These are phyloP conservation scores for Onthophagus sagittarius DNA, from an alignment of 2,888 invertebrate genomes.

Conservation along the genomic window DNA sequence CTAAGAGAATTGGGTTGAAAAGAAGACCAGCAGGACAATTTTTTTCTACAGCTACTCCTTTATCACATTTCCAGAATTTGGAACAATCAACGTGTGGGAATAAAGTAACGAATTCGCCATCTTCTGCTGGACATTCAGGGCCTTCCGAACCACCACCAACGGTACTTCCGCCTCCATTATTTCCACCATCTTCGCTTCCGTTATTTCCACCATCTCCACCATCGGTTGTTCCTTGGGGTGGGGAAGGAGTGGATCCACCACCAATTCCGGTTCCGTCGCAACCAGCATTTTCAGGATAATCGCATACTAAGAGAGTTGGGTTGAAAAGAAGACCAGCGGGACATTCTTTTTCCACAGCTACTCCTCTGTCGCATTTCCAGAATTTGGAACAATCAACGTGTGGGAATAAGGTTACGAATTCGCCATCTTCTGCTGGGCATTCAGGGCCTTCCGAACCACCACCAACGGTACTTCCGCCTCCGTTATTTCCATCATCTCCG, in stretches of 20 bases:
- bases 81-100: slow-evolving; percentile 21
- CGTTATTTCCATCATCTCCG: no score
- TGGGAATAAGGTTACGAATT: background rate
- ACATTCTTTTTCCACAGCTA: background rate
- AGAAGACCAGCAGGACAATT: slow-evolving; percentile 6
- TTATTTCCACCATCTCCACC: background rate
- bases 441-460: background rate
- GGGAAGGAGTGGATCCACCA: background rate
- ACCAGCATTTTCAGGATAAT: slow-evolving; percentile 22
- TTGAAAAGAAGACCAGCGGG: slow-evolving; percentile 22
- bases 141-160: background rate
- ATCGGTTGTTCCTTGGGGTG: background rate
- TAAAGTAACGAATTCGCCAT: slow-evolving; percentile 11
- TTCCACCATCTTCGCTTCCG: no score
- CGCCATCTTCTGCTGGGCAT: slow-evolving; percentile 9
- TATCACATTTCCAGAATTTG: slow-evolving; percentile 6
- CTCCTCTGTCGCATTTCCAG: slow-evolving; percentile 12
- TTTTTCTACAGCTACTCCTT: slow-evolving; percentile 1
- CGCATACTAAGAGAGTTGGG: slow-evolving; percentile 17
- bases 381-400: slow-evolving; percentile 19
- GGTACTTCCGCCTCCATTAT: background rate
- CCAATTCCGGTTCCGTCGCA: slow-evolving; percentile 2
- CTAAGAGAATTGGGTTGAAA: slow-evolving; percentile 12
- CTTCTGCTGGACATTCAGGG: slow-evolving; percentile 18
- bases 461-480: background rate